These are phyloP conservation scores for Atractosteus spatula DNA, from an alignment of 2,113 vertebrate genomes.

Conservation along the genomic window DNA sequence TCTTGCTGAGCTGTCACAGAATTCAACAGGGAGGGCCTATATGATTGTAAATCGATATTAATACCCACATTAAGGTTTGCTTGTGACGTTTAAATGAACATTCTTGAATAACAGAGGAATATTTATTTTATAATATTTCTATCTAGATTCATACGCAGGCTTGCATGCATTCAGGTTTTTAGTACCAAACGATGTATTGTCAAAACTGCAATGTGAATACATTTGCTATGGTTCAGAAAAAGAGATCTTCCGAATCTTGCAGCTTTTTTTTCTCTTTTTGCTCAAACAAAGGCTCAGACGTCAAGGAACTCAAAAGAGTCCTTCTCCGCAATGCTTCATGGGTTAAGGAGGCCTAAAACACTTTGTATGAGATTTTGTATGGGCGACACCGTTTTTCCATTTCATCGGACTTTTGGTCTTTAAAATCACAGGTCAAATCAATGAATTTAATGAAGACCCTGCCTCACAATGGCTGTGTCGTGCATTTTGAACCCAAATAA, in stretches of 20 bases:
- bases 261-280: conserved; percentile 55
- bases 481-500: conserved; percentile 97
- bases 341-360: conserved; percentile 70
- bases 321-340: conserved; percentile 63
- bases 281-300: conserved; percentile 67
- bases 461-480: conserved; percentile 87
- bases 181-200: conserved; percentile 28
- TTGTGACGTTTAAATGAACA: too few species aligned
- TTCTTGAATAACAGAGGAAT: too few species aligned
- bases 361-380: conserved; percentile 77
- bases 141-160: too few species aligned
- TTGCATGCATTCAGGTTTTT: too few species aligned
- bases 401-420: conserved; percentile 96
- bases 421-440: conserved; percentile 99
- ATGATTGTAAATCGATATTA: too few species aligned
- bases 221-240: conserved; percentile 65
- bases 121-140: too few species aligned
- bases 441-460: conserved; percentile 99
- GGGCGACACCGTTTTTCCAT: conserved; percentile 90
- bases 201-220: conserved; percentile 62
- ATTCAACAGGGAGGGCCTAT: too few species aligned
- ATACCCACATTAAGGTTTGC: too few species aligned
- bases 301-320: conserved; percentile 72
- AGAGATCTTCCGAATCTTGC: conserved; percentile 64
- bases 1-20: too few species aligned